Evolutionary conservation across 2,797 vertebrate species (phyloP).

Genomic region (Propithecus deckenii): DNA sequence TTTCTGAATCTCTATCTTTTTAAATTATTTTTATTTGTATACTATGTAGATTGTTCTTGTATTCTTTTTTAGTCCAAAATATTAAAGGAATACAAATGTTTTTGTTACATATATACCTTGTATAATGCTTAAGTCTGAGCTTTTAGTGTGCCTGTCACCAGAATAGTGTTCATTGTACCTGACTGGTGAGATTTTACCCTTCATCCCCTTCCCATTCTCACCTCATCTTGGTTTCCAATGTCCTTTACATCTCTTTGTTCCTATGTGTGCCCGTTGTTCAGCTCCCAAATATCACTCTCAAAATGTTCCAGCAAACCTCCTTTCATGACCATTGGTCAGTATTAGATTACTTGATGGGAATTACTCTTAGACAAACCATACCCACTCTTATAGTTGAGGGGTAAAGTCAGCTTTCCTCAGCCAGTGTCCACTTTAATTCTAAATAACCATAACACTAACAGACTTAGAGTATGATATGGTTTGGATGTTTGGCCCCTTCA

Average conservation of each 20-base stretch:
- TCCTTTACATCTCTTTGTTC: background rate
- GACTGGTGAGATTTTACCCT: background rate
- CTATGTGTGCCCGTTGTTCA: background rate
- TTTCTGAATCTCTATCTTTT: background rate
- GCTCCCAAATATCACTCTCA: background rate
- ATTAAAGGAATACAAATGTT: background rate
- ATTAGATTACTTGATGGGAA: background rate
- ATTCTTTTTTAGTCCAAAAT: background rate
- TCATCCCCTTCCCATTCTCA: background rate
- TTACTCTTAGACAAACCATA: background rate
- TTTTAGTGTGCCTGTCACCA: background rate
- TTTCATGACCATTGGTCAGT: background rate
- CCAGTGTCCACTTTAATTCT: background rate
- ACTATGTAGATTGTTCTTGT: background rate
- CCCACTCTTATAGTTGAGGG: background rate
- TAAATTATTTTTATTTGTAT: background rate
- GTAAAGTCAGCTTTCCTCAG: background rate
- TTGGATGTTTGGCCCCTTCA: background rate
- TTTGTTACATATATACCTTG: background rate
- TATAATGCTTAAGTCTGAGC: background rate
- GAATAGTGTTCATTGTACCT: background rate
- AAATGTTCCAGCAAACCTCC: background rate
- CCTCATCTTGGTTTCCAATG: background rate
- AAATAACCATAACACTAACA: background rate
- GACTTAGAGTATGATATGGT: background rate